Evolutionary conservation across 2,113 vertebrate genomes (phyloP), one percentile per base, ranked within the genome.

Genomic region (Chaetorhynchus papuensis): DNA sequence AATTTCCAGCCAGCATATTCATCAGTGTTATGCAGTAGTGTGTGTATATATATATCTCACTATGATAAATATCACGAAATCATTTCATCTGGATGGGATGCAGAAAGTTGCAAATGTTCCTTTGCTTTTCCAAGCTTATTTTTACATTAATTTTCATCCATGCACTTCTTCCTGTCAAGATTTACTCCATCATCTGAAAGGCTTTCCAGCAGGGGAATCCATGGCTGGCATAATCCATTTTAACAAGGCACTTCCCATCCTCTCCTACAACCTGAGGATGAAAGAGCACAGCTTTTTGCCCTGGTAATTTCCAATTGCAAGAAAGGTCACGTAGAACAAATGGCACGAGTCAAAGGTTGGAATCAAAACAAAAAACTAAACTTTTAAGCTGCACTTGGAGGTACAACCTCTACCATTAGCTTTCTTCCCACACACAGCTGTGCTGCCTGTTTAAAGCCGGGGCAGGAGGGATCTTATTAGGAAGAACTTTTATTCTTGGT

Each of bases 291-390:
- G 88, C 54, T 44, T 95, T 95, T 83, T 94, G 77, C 83, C 76
- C 85, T 75, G 57, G 61, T 93, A 85, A 95, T 94, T 94, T 91
- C 71, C 68, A 78, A 42, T 75, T 92, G 75, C 83, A 86, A 57
- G 76, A 81, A 81, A 87, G 88, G 93, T 89, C 88, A 69, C 44
- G 24, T 52, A 93, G 87, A 91, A 92, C 95, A 95, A 94, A 84
- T 64, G 68, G 41, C 20, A 42, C 39, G 10, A 88, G 47, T 42
- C 85, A 93, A 82, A 95, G 85, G 83, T 60, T 89, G 72, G 75
- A 97, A 94, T 94, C 60, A 91, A 94, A 94, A 94, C 86, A 92
- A 95, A 90, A 83, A 85, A 0, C 85, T 83, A 49, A 90, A 94
- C 93, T 91, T 93, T 83, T n/a, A 92, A 94, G 80, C 66, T 82